Conservation (phyloP, 2,113 vertebrate genomes). For the Nothobranchius kuhntae region DNA sequence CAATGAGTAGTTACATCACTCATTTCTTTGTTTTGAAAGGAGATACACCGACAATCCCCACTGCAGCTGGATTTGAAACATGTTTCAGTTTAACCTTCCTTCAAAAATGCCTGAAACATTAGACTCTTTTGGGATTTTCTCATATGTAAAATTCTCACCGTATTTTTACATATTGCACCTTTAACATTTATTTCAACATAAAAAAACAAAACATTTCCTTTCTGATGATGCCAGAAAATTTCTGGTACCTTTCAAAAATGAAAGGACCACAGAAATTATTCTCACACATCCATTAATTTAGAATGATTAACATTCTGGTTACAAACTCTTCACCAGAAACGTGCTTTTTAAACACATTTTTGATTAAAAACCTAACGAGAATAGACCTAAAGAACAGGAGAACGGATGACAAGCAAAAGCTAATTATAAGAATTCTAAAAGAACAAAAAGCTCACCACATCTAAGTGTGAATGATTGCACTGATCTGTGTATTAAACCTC, state of each 20-base stretch:
- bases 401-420: conserved; percentile 1
- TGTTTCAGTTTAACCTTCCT: too few relatives aligned
- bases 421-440: conserved; percentile 14
- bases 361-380: neutral
- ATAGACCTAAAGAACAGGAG: conserved; percentile 19
- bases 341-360: neutral
- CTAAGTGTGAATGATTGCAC: conserved; percentile 23
- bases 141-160: too few relatives aligned
- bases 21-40: too few relatives aligned
- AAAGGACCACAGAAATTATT: conserved; percentile 18
- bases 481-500: conserved; percentile 26
- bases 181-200: conserved; percentile 12
- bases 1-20: too few relatives aligned
- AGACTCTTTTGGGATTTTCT: too few relatives aligned
- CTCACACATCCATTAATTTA: conserved; percentile 35
- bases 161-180: too few relatives aligned
- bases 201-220: neutral
- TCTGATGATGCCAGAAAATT: neutral
- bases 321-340: neutral
- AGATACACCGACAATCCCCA: too few relatives aligned
- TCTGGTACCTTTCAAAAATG: conserved; percentile 49
- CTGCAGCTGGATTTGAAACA: too few relatives aligned
- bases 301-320: conserved; percentile 5
- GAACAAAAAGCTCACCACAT: conserved; percentile 22
- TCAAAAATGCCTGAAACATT: too few relatives aligned